Evolutionary conservation across 2,113 vertebrate species (phyloP).

Genomic region (Leucopsar rothschildi): DNA sequence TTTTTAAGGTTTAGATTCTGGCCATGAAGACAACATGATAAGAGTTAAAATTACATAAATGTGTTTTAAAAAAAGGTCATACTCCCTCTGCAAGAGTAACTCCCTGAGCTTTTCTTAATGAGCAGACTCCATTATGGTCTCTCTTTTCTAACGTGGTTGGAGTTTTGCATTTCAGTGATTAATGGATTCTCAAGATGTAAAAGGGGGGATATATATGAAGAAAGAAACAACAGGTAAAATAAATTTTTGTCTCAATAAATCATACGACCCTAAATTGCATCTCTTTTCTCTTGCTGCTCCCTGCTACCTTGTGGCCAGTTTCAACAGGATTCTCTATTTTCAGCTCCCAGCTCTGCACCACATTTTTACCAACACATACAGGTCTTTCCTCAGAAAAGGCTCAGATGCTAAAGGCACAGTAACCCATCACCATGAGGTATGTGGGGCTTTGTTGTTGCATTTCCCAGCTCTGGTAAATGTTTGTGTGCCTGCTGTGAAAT

Average conservation of each 20-base stretch:
- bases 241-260: constrained; percentile 21
- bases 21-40: neutral
- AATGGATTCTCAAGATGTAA: neutral
- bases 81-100: neutral
- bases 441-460: fast-evolving
- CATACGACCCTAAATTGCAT: neutral
- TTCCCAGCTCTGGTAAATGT: neutral
- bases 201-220: neutral
- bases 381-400: neutral
- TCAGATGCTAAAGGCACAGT: neutral
- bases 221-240: constrained; percentile 12
- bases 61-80: neutral
- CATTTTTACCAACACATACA: neutral
- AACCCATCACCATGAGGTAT: neutral
- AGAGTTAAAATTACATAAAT: neutral
- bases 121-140: neutral
- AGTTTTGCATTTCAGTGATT: constrained; percentile 7
- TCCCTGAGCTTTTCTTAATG: neutral
- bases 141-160: neutral
- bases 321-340: neutral
- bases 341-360: neutral
- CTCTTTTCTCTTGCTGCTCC: neutral
- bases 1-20: neutral
- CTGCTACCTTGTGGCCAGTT: neutral
- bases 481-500: neutral